These are phyloP conservation scores for Melipona beecheii DNA, from an alignment of 2,888 invertebrate species.

Conservation along the genomic window DNA sequence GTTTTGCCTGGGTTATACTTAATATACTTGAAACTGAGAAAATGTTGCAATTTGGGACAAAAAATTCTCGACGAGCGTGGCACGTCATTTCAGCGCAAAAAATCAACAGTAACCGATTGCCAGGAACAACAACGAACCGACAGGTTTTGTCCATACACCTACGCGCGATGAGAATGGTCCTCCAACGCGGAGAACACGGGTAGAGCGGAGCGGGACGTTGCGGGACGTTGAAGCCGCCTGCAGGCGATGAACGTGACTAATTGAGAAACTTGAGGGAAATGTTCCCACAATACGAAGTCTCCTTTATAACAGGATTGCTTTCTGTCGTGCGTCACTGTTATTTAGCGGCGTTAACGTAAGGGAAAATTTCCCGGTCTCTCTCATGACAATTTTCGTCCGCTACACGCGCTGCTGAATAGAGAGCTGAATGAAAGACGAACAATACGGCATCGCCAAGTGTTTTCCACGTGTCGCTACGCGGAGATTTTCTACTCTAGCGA, in stretches of 20 bases:
- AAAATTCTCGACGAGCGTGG: background rate
- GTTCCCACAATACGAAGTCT: constrained; percentile 18
- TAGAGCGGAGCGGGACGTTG: background rate
- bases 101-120: constrained; percentile 34
- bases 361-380: constrained; percentile 20
- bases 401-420: background rate
- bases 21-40: too few species aligned
- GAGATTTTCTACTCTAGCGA: too few species aligned
- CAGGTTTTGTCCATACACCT: constrained; percentile 18
- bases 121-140: constrained; percentile 14
- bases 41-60: too few species aligned
- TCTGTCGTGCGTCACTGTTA: constrained; percentile 26
- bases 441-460: background rate
- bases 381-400: background rate
- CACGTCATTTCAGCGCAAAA: background rate
- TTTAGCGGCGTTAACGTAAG: constrained; percentile 17
- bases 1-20: too few species aligned
- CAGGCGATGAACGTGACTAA: constrained; percentile 42
- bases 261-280: constrained; percentile 37
- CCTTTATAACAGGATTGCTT: constrained; percentile 34
- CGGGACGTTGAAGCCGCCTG: background rate
- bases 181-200: constrained; percentile 4
- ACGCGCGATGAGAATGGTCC: constrained; percentile 27
- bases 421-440: background rate
- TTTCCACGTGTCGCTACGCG: background rate